Conservation (phyloP, 2,888 invertebrate genomes). For the Spilarctia lutea region DNA sequence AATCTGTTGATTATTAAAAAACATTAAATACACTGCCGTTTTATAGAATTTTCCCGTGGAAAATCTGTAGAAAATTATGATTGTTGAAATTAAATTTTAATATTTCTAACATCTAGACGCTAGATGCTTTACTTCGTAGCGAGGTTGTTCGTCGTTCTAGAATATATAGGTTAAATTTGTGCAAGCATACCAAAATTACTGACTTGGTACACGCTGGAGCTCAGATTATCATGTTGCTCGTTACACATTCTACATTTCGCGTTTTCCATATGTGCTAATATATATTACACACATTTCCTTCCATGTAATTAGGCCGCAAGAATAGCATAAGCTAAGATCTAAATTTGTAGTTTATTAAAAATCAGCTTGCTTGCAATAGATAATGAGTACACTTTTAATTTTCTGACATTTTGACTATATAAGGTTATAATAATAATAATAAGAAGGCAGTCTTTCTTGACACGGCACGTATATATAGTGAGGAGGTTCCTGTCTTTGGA, state of each 20-base stretch:
- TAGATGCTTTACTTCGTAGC: constrained; percentile 18
- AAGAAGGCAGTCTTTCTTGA: no score
- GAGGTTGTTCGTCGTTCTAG: constrained; percentile 28
- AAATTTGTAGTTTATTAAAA: constrained; percentile 68
- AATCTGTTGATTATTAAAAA: constrained; percentile 47
- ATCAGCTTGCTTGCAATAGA: no score
- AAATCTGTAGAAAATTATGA: constrained; percentile 25
- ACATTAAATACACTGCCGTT: constrained; percentile 33
- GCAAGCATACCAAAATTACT: constrained; percentile 1
- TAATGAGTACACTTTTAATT: neutral
- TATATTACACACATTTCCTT: constrained; percentile 58
- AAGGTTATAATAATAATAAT: no score
- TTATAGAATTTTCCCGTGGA: constrained; percentile 26
- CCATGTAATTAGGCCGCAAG: constrained; percentile 76
- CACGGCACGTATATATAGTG: no score
- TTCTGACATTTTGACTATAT: neutral
- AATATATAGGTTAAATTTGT: constrained; percentile 30
- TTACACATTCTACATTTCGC: constrained; percentile 52
- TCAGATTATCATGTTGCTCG: constrained; percentile 54
- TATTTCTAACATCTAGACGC: constrained; percentile 32
- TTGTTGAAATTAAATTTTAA: constrained; percentile 46
- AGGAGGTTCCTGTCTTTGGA: no score
- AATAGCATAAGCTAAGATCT: constrained; percentile 69
- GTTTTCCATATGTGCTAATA: constrained; percentile 53
- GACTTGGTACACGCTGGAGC: constrained; percentile 26